Base-by-base conservation (phyloP, 2,888 invertebrate genomes). In the Lepidochitona cinerea region DNA sequence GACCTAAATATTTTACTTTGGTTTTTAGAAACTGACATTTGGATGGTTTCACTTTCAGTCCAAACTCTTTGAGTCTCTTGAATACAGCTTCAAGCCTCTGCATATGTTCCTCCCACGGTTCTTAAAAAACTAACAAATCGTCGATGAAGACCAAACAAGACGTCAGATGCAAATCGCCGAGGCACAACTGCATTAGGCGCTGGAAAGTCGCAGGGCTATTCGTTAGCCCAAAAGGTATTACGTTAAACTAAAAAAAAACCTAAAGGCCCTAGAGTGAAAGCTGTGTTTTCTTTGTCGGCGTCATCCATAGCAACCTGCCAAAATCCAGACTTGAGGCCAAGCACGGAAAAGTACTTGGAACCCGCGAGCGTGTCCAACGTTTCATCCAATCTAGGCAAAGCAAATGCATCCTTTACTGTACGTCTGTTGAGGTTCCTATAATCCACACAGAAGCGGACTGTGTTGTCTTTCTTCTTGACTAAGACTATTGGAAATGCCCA, bases 371-470 rank as follows among this genome's bases (percentile, higher is more conserved):
- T 73, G 68, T 80, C 75, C 26, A 79, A 75, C n/a, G 76, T 74
- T 68, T 80, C 78, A 33, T 77, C 76, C 5, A 79, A 68, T 2
- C 75, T 53, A 1, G 75, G 75, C 36, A 80, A 52, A 0, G 77
- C 77, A 53, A 66, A 75, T 7, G 77, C 75, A 68, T 80, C 80
- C 53, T 65, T 59, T 12, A 68, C 36, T 0, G 77, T 77, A 41
- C 41, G 41, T 12, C 41, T 9, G 41, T 41, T 41, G 9, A 41
- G 18, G 18, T 41, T 41, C 9, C 41, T 9, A 18, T 41, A 41
- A 41, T 41, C 41, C 41, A 41, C 41, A 41, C 41, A 41, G 41
- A 41, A 41, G 9, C 41, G 9, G 18, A 41, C 18, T 41, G 41
- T 41, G 9, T 41, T 9, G 18, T 41, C 41, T 41, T 18, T 41